Evolutionary conservation across 2,113 vertebrate genomes (phyloP).

Genomic region (Mionectes macconnelli): DNA sequence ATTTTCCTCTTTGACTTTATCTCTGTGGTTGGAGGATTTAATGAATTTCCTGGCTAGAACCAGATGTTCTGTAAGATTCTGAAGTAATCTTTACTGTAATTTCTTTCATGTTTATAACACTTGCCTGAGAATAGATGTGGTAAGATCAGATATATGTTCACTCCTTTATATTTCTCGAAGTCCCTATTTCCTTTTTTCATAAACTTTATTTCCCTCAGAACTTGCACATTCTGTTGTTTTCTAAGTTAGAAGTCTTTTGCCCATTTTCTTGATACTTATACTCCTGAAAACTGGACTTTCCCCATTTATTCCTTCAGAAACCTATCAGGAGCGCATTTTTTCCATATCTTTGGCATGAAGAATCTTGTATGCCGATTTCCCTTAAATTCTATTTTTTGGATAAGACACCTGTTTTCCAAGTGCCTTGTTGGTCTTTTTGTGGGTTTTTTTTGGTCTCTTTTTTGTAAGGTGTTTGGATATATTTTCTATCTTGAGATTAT

Average conservation of each 20-base stretch:
- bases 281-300: background rate
- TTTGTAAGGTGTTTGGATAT: background rate
- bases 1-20: background rate
- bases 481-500: background rate
- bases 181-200: background rate
- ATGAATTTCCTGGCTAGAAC: background rate
- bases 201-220: background rate
- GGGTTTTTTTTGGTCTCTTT: rapidly evolving
- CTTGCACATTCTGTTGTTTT: background rate
- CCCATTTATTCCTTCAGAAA: background rate
- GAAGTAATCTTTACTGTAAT: background rate
- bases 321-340: background rate
- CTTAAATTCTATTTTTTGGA: background rate
- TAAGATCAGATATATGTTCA: background rate
- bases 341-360: background rate
- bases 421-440: background rate
- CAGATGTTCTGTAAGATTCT: background rate
- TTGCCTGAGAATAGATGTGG: background rate
- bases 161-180: background rate
- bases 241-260: background rate
- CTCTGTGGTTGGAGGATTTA: background rate
- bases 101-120: background rate
- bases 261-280: background rate
- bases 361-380: background rate
- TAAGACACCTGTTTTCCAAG: background rate